These are phyloP conservation scores for Tenthredo distinguenda DNA, from an alignment of 2,888 invertebrate genomes.

Conservation along the genomic window DNA sequence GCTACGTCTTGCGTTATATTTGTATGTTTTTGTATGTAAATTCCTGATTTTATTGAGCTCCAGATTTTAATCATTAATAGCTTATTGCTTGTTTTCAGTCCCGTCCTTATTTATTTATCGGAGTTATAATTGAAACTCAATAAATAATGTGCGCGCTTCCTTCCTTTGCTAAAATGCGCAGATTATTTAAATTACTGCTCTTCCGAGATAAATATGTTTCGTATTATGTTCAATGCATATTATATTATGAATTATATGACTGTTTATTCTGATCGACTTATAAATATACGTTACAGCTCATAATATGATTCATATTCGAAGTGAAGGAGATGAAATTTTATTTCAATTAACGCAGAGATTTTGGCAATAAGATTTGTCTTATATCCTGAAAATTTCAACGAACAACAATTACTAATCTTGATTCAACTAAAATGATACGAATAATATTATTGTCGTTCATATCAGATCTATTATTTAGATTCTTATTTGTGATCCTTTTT, in stretches of 20 bases:
- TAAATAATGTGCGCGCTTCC: background rate
- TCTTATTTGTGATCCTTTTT: background rate
- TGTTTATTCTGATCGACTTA: background rate
- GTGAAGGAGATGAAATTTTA: too few relatives aligned
- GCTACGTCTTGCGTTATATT: background rate
- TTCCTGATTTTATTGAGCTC: background rate
- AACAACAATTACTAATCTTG: too few relatives aligned
- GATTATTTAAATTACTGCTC: background rate
- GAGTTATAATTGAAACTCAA: background rate
- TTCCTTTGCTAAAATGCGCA: background rate
- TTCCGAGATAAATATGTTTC: background rate
- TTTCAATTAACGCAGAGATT: too few relatives aligned
- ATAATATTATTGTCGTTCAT: background rate
- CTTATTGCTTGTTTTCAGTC: background rate
- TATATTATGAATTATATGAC: background rate
- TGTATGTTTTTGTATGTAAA: background rate
- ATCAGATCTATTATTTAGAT: background rate
- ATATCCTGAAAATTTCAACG: too few relatives aligned
- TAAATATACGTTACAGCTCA: too few relatives aligned
- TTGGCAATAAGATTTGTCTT: too few relatives aligned
- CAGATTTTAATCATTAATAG: background rate
- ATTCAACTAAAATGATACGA: background rate
- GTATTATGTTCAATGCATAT: background rate
- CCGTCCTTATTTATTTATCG: background rate
- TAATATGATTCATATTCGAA: too few relatives aligned